phyloP scores from a whole-genome alignment of 2,888 invertebrate species.

The Nemotelus nigrinus region DNA sequence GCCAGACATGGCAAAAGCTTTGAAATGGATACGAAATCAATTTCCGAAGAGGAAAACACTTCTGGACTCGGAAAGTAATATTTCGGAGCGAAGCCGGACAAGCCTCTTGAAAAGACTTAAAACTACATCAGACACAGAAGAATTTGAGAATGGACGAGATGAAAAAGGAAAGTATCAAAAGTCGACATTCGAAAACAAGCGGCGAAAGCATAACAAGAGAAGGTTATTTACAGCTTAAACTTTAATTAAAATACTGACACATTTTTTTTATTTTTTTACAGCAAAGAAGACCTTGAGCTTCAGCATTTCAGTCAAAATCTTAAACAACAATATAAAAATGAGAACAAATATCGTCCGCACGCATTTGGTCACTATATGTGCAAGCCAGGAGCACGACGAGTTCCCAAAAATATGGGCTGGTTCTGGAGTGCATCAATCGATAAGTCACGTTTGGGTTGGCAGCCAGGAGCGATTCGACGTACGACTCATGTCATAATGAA shows the following conservation, averaged over 20 bases:
- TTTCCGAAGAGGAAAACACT: background rate
- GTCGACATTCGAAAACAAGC: background rate
- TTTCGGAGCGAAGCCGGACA: background rate
- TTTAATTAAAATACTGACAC: background rate
- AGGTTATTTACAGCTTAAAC: background rate
- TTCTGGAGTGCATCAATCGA: slow-evolving; percentile 6
- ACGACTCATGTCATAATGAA: slow-evolving; percentile 12
- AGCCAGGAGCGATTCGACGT: slow-evolving; percentile 11
- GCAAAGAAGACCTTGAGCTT: background rate
- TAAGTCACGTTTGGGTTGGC: slow-evolving; percentile 7
- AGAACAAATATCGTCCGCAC: background rate
- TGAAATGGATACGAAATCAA: slow-evolving; percentile 20
- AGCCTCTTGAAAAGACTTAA: background rate
- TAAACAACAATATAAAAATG: background rate
- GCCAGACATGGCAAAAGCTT: slow-evolving; percentile 12
- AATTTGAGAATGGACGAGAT: background rate
- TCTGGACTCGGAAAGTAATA: slow-evolving; percentile 14
- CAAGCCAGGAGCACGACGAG: background rate
- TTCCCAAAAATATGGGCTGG: slow-evolving; percentile 38
- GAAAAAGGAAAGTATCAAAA: background rate
- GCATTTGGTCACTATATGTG: slow-evolving; percentile 4
- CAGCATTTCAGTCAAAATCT: no score
- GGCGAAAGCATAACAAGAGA: background rate
- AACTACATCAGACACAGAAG: background rate
- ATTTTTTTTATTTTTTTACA: background rate